Conservation (phyloP, 2,113 vertebrate genomes). For the Nothocercus julius region DNA sequence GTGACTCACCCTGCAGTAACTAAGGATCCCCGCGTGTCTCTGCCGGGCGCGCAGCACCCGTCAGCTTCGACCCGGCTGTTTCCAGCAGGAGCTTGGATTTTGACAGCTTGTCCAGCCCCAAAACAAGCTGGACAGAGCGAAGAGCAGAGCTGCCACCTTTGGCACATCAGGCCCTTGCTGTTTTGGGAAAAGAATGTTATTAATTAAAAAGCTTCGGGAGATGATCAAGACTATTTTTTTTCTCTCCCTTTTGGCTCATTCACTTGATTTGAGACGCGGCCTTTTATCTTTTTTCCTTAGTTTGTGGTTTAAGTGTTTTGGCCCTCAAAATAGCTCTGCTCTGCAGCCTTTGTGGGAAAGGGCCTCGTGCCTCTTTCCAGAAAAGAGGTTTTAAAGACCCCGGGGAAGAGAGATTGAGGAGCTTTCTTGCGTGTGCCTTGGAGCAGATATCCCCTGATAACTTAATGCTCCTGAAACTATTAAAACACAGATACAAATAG, state of each 20-base stretch:
- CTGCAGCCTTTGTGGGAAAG: not conserved
- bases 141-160: not conserved
- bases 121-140: slow-evolving; percentile 35
- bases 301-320: not conserved
- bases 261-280: slow-evolving; percentile 17
- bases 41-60: not conserved
- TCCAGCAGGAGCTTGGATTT: not conserved
- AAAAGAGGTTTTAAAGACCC: not conserved
- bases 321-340: not conserved
- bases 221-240: not conserved
- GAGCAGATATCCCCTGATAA: not conserved
- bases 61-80: slow-evolving; percentile 15
- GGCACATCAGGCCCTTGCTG: accelerated
- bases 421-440: not conserved
- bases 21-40: slow-evolving; percentile 15
- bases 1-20: slow-evolving; percentile 49
- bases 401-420: not conserved
- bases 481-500: not conserved
- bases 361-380: not conserved
- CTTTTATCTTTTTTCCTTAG: not conserved
- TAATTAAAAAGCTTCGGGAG: not conserved
- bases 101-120: slow-evolving; percentile 32
- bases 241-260: not conserved
- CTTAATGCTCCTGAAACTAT: not conserved
- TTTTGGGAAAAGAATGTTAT: not conserved